Percentiles rank a stretch among this genome's conserved stretches.
These are phyloP conservation scores for Lagria hirta DNA, from an alignment of 2,888 invertebrate species.

Conservation along the genomic window DNA sequence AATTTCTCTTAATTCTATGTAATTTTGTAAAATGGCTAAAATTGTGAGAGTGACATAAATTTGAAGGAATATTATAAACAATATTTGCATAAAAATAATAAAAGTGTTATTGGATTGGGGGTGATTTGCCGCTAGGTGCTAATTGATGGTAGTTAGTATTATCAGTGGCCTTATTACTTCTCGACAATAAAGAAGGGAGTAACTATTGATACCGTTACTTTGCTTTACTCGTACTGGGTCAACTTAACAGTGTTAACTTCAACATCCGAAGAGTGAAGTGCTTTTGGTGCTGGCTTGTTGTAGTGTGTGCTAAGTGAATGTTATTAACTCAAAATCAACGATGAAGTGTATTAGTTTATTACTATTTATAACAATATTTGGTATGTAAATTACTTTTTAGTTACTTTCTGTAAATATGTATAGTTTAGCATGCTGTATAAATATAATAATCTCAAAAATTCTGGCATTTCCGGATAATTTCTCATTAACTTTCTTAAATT, in stretches of 20 bases:
- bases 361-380: slow-evolving; percentile 40
- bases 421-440: slow-evolving; percentile 17
- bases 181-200: slow-evolving; percentile 15
- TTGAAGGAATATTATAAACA: too few species aligned
- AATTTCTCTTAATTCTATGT: too few species aligned
- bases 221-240: slow-evolving; percentile 36
- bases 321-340: slow-evolving; percentile 23
- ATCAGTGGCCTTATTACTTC: slow-evolving; percentile 10
- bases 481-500: slow-evolving; percentile 5
- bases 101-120: too few species aligned
- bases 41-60: too few species aligned
- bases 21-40: too few species aligned
- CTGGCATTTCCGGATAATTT: slow-evolving; percentile 9
- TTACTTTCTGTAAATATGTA: slow-evolving; percentile 21
- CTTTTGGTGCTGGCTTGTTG: slow-evolving; percentile 21
- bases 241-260: slow-evolving; percentile 31
- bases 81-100: too few species aligned
- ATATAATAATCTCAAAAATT: slow-evolving; percentile 12
- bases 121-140: too few species aligned
- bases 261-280: slow-evolving; percentile 20
- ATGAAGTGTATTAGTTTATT: slow-evolving; percentile 41
- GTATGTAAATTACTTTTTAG: slow-evolving; percentile 28
- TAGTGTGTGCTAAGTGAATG: slow-evolving; percentile 19
- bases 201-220: slow-evolving; percentile 45
- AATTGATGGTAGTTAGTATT: too few species aligned